Percentiles rank a stretch among this genome's conserved stretches.
phyloP scores from a whole-genome alignment of 2,888 invertebrate species.

The Spisula solida region DNA sequence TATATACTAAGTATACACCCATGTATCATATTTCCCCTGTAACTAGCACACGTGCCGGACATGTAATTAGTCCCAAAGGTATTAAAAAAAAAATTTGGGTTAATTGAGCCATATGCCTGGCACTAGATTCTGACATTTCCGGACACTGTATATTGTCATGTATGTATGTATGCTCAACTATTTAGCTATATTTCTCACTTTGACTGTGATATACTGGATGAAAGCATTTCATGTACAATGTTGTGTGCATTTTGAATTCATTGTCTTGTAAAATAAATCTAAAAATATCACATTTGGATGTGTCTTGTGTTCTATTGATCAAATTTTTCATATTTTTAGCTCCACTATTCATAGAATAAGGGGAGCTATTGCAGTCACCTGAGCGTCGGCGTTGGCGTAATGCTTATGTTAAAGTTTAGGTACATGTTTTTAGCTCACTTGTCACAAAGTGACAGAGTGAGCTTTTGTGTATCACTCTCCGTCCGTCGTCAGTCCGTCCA shows the following conservation, averaged over 20 bases:
- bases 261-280: neutral
- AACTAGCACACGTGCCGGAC: neutral
- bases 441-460: no score
- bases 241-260: neutral
- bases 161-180: slow-evolving; percentile 7
- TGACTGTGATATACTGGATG: slow-evolving; percentile 8
- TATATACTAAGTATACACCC: neutral
- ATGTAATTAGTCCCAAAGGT: neutral
- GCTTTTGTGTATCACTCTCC: no score
- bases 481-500: no score
- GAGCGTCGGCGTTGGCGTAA: no score
- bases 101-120: neutral
- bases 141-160: neutral
- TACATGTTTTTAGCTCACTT: no score
- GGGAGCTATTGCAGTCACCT: no score
- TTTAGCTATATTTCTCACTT: slow-evolving; percentile 2
- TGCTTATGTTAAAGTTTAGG: no score
- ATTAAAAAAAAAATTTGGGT: neutral
- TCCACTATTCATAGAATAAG: no score
- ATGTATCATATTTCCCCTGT: neutral
- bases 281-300: neutral
- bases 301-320: neutral
- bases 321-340: no score
- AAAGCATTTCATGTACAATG: neutral
- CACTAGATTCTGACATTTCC: neutral